phyloP scores from a whole-genome alignment of 1,140 invertebrate species.

The Potamilus streckersoni region DNA sequence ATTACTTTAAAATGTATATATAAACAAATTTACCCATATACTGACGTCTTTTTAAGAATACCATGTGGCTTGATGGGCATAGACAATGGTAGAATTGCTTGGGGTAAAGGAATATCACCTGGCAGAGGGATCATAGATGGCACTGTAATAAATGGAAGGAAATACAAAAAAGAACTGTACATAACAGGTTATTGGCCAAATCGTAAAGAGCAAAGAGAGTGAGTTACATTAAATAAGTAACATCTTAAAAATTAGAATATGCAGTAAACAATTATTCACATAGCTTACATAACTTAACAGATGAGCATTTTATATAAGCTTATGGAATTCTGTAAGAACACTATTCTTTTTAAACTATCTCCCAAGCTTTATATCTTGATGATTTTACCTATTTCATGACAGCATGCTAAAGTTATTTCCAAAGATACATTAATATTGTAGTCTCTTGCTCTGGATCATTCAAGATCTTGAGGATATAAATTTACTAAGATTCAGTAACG shows the following conservation, averaged over 20 bases:
- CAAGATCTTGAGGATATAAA: too few species aligned
- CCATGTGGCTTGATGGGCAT: constrained; percentile 65
- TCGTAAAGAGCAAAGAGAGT: neutral
- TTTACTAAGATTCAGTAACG: too few species aligned
- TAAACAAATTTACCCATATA: constrained; percentile 51
- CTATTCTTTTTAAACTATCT: too few species aligned
- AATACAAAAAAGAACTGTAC: neutral
- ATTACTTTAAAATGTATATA: neutral
- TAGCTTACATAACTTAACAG: too few species aligned
- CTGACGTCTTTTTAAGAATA: constrained; percentile 80
- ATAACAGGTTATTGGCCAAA: constrained; percentile 3
- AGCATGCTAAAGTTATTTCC: too few species aligned
- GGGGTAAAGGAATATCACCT: constrained; percentile 73
- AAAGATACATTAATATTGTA: too few species aligned
- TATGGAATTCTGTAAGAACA: too few species aligned
- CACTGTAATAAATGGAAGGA: constrained; percentile 42
- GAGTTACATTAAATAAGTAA: neutral
- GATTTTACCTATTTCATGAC: too few species aligned
- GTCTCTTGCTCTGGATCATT: too few species aligned
- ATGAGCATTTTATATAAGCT: too few species aligned
- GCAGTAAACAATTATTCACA: too few species aligned
- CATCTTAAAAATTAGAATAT: neutral
- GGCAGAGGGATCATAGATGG: constrained; percentile 84
- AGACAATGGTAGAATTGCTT: constrained; percentile 64
- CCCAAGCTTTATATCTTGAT: too few species aligned